Evolutionary conservation across 2,113 vertebrate species (phyloP).

Genomic region (Anas platyrhynchos): DNA sequence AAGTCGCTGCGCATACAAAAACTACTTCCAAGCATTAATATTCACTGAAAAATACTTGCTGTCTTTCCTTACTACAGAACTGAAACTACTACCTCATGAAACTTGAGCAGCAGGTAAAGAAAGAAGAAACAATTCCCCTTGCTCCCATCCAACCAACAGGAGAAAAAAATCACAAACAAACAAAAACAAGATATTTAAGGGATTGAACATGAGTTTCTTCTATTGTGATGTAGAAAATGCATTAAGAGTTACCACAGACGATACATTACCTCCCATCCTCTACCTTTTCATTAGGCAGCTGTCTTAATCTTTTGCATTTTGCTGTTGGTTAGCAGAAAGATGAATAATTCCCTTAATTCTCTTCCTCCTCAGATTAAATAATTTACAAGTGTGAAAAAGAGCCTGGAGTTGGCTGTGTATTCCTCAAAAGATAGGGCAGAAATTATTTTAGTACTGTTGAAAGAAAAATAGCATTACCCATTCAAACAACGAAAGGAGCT

Average conservation of each 20-base stretch:
- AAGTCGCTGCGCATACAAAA: not conserved
- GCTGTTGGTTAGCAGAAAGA: slow-evolving; percentile 36
- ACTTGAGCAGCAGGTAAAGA: slow-evolving; percentile 41
- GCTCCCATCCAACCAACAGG: not conserved
- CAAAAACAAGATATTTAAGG: not conserved
- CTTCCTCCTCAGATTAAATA: slow-evolving; percentile 45
- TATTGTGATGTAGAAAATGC: slow-evolving; percentile 50
- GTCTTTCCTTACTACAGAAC: slow-evolving; percentile 23
- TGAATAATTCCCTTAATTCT: slow-evolving; percentile 54
- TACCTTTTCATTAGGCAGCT: slow-evolving; percentile 64
- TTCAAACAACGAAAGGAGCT: not conserved
- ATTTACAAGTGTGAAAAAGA: slow-evolving; percentile 37
- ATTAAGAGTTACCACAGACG: slow-evolving; percentile 40
- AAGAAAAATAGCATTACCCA: not conserved
- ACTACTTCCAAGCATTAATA: slow-evolving; percentile 24
- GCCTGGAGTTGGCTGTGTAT: not conserved
- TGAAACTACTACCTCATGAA: slow-evolving; percentile 42
- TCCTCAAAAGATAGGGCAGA: not conserved
- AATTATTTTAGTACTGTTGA: not conserved
- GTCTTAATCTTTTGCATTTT: slow-evolving; percentile 37
- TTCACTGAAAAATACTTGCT: slow-evolving; percentile 24
- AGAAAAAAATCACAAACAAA: not conserved
- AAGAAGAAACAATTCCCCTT: not conserved
- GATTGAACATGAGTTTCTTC: not conserved
- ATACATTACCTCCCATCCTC: slow-evolving; percentile 47